A percentile compares a stretch with the other conserved stretches of the same genome.
Conservation (phyloP, 2,113 vertebrate genomes). For the Chunga burmeisteri region DNA sequence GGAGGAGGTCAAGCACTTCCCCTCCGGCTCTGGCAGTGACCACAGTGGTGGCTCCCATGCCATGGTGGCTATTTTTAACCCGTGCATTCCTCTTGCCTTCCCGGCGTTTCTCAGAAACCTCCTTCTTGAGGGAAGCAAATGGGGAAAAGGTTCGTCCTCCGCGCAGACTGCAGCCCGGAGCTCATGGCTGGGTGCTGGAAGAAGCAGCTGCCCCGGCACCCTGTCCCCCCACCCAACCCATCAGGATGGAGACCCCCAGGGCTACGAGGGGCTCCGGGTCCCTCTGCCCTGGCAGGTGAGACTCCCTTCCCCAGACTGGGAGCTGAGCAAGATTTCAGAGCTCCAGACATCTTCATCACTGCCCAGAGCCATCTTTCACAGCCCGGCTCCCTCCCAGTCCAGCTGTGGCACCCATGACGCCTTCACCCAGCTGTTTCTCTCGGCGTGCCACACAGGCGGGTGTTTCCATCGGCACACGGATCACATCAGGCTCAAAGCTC, state of each 20-base stretch:
- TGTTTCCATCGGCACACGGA: neutral
- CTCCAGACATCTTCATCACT: neutral
- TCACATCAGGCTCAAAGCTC: neutral
- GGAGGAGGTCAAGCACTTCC: neutral
- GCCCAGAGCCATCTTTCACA: neutral
- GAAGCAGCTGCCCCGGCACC: neutral
- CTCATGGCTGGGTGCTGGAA: fast-evolving
- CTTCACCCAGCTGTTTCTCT: neutral
- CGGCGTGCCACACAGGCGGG: neutral
- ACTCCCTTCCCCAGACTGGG: neutral
- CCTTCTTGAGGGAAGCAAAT: neutral
- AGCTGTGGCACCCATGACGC: neutral
- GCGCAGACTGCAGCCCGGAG: fast-evolving
- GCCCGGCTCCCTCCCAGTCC: neutral
- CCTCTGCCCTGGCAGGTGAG: neutral
- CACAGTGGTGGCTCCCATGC: neutral
- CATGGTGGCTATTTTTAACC: neutral
- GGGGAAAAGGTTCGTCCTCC: neutral
- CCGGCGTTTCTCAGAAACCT: neutral
- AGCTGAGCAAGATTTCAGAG: neutral
- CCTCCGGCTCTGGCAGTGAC: neutral
- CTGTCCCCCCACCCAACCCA: neutral
- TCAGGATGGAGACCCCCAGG: fast-evolving
- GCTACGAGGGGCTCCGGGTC: neutral
- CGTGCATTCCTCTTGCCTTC: neutral